Evolutionary conservation across 1,140 invertebrate species (phyloP), one percentile per base, ranked within the genome.

Genomic region (Asbolus verrucosus): DNA sequence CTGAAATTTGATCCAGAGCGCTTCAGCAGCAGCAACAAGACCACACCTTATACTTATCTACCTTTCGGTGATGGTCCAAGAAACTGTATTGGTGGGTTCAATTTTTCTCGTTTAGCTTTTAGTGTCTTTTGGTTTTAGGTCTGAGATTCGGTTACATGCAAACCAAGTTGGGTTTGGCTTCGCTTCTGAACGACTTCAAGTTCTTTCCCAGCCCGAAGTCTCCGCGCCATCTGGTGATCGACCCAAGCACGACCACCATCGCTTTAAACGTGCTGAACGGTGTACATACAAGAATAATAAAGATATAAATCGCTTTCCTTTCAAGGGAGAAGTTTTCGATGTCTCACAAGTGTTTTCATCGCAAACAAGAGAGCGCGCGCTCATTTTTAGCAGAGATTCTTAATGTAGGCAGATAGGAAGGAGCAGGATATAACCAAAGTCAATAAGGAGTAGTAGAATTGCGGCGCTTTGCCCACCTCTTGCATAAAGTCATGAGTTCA

Each of bases 1-100:
- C 82, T 86, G 9, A 76, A 76, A 27, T 91, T 88, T 74, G 81
- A 89, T 75, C 89, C 89, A 0, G 84, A 88, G 21, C 76, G 88
- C 43, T 90, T 90, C 75, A 73, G 81, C 43, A 68, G 74, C 4
- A 79, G 83, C 67, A 78, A 82, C 1, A 76, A 78, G 6, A 75
- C 80, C 39, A 73, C 79, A 43, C 81, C 81, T 0, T 84, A 81
- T 60, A 76, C 75, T 1, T 87, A 83, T 71, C 71, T 87, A 27
- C 85, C 87, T 2, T 88, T 88, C 75, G 85, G 85, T 13, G 84
- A 82, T 33, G 87, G 87, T 13, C 82, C 83, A 0, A 78, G 87
- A 63, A 86, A 85, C 72, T 88, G 87, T 72, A 86, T 87, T 24
- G 80, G 80, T 82, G 70, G 83, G 69, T 66, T 69, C 13, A 19